Conservation (phyloP, 1,140 invertebrate species). For the Aphaenogaster rudis region DNA sequence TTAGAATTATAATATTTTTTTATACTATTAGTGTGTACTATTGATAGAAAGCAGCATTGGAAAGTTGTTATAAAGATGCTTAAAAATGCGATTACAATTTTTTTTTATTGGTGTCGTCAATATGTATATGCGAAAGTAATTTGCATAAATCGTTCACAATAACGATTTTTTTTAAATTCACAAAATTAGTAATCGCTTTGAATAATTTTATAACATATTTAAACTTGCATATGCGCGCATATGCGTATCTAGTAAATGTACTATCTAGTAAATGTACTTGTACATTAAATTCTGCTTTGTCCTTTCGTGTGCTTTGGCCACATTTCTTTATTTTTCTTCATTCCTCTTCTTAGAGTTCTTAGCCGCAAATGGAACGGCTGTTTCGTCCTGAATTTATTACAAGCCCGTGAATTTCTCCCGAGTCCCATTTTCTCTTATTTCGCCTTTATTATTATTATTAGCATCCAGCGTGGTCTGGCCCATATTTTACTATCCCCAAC, state of each 20-base stretch:
- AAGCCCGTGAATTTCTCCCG: slow-evolving; percentile 72
- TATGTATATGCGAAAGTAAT: not conserved
- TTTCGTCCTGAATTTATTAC: slow-evolving; percentile 76
- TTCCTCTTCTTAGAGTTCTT: slow-evolving; percentile 33
- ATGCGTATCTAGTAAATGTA: not conserved
- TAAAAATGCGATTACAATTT: slow-evolving; percentile 10
- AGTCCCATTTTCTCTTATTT: slow-evolving; percentile 74
- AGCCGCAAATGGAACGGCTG: slow-evolving; percentile 74
- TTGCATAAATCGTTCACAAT: not conserved
- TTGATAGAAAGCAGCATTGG: not conserved
- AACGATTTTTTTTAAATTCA: slow-evolving; percentile 9
- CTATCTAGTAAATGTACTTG: not conserved
- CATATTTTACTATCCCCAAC: slow-evolving; percentile 65
- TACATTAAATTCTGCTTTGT: slow-evolving; percentile 13
- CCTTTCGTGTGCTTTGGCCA: not conserved
- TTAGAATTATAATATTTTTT: not conserved
- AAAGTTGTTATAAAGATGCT: not conserved
- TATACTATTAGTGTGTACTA: not conserved
- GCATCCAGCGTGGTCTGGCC: slow-evolving; percentile 62
- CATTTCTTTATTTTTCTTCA: slow-evolving; percentile 31
- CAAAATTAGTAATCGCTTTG: slow-evolving; percentile 7
- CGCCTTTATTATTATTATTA: slow-evolving; percentile 77
- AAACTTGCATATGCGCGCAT: not conserved
- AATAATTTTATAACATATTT: slow-evolving; percentile 1
- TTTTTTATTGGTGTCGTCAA: not conserved